A percentile compares a stretch with the other conserved stretches of the same genome.
Conservation (phyloP, 37 sponge, comb jelly and placozoan species). For the Cliona cf. orientalis region DNA sequence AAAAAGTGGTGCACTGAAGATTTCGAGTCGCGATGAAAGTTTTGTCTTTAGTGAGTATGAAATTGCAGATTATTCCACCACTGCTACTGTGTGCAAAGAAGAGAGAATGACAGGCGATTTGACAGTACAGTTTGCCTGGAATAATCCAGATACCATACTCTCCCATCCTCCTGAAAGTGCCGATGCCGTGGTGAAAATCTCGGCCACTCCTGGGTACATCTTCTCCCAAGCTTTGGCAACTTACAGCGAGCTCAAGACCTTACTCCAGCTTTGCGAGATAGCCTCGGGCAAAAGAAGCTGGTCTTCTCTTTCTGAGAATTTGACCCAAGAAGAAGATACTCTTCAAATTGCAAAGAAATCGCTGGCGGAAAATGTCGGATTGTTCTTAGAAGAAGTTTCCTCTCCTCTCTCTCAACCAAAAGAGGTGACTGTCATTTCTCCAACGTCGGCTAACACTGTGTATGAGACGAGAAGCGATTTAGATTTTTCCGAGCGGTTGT, state of each 20-base stretch:
- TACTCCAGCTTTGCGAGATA: constrained; percentile 39
- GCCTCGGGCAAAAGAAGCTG: constrained; percentile 13
- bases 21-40: neutral
- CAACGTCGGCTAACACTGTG: constrained; percentile 4
- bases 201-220: constrained; percentile 38
- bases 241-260: constrained; percentile 42
- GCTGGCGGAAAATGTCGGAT: neutral
- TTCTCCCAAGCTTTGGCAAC: constrained; percentile 39
- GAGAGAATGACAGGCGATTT: neutral
- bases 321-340: constrained; percentile 15
- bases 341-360: neutral
- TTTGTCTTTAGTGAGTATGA: constrained; percentile 40
- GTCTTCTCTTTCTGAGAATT: too few species aligned
- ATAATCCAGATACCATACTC: constrained; percentile 7
- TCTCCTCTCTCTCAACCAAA: neutral
- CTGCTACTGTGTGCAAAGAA: neutral
- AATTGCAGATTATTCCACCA: neutral
- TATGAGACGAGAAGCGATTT: constrained; percentile 45
- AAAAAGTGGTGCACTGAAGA: neutral
- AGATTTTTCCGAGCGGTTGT: constrained; percentile 64
- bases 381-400: constrained; percentile 40
- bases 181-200: constrained; percentile 41
- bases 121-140: constrained; percentile 50
- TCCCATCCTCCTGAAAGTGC: constrained; percentile 53
- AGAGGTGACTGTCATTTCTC: constrained; percentile 52